Evolutionary conservation across 2,888 invertebrate genomes (phyloP), one percentile per base, ranked within the genome.

Genomic region (Carabus problematicus): DNA sequence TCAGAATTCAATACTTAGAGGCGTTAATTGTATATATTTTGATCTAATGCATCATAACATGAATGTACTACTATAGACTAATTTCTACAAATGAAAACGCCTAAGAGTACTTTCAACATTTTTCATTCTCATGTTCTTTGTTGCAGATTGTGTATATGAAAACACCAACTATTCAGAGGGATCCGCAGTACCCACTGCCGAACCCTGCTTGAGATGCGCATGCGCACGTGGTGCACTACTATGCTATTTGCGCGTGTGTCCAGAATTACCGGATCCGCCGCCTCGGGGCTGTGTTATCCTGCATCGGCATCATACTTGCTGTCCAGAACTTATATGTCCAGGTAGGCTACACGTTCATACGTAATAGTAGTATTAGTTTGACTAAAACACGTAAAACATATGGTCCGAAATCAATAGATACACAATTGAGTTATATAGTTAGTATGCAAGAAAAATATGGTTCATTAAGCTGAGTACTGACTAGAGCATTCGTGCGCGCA

Each of bases 181-280:
- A 43, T 82, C 85, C 47, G 81, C 86, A 70, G 91, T 93, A 74
- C 80, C 83, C 71, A 90, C 92, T 67, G 84, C 86, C 64, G 92
- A 92, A 80, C 89, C 92, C 39, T 95, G 94, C 78, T 84, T 94
- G 69, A 88, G 86, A 75, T 94, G 94, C 81, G 86, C 87, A 73
- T 94, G 94, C 81, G 85, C 82, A 55, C 86, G 86, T 62, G 90
- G 91, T 71, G 89, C 90, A 52, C 84, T 94, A 62, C 84, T 91
- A 39, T 95, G 94, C 80, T 88, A 91, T 62, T 85, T 93, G 70
- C 86, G 91, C 72, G 88, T 93, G 8, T 94, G 94, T 79, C 89
- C 90, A 4, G 83, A 88, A 74, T 85, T 91, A 77, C 91, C 92
- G 9, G 88, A 89, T 78, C 91, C 91, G 39, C 90, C 91, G 71